Base-by-base conservation (phyloP, 2,888 invertebrate species). In the Clanis bilineata region DNA sequence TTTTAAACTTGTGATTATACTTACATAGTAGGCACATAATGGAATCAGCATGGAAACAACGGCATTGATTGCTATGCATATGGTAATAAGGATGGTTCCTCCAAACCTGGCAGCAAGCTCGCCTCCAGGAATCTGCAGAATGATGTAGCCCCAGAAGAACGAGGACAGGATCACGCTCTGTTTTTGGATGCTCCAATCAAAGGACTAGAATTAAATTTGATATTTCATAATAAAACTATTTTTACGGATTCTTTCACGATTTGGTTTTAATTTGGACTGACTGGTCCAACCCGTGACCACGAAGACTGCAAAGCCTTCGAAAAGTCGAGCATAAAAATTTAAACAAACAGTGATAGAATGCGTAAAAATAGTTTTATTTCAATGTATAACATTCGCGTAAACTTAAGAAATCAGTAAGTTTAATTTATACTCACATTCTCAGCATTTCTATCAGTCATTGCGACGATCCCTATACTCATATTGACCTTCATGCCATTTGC, bases 41-140 rank as follows among this genome's bases (percentile, higher is more conserved):
- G 81, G 82, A 38, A 79, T 62, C 1, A 68, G 4, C 5, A 80
- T 21, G 0, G 74, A 73, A 0, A 78, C 64, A 23, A 94, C 70
- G 0, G 94, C 92, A 10, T 84, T 75, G 0, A 74, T 55, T 5
- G 64, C 63, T 0, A 83, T 58, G 1, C 71, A 67, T 0, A 65
- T 44, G 0, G 91, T 78, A 12, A 94, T 76, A 4, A 96, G 85
- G 15, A 92, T 81, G 69, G 95, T 95, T 2, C 95, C 95, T 0
- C 96, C 96, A 74, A 94, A 93, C 43, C 89, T 90, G 61, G 94
- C 94, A 0, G 96, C 95, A 68, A 96, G 74, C 64, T 94, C 91
- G 0, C 95, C 95, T 0, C 93, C 93, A 0, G 94, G 94, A 10
- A 95, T 80, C 79, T 96, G 96, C 22, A 95, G 93, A 4, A 95